Evolutionary conservation across 2,113 vertebrate genomes (phyloP).

Genomic region (Salvelinus alpinus): DNA sequence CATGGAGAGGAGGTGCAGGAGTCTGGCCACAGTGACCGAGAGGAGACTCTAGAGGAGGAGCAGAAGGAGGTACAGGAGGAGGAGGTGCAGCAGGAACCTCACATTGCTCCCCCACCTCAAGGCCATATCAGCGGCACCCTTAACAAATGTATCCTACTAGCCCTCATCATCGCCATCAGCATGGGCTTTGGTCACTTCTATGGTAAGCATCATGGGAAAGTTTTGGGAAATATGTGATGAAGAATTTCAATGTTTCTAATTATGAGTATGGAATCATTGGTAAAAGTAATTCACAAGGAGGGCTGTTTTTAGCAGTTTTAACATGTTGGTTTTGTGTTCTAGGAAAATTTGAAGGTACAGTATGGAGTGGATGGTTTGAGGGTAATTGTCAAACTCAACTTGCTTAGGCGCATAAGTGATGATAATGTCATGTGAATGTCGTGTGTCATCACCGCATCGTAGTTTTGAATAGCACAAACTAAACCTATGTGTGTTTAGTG

Average conservation of each 20-base stretch:
- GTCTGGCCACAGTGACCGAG: conserved; percentile 63
- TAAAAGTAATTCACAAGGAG: background rate
- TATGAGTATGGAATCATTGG: background rate
- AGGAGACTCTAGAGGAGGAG: conserved; percentile 45
- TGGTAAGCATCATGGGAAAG: conserved; percentile 69
- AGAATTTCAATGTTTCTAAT: background rate
- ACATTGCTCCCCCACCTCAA: conserved; percentile 15
- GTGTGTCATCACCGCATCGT: background rate
- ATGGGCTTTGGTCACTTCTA: conserved; percentile 92
- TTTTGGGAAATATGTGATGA: background rate
- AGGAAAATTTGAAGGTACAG: conserved; percentile 74
- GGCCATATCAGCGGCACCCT: conserved; percentile 72
- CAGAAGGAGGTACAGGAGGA: conserved; percentile 33
- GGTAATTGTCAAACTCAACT: conserved; percentile 7
- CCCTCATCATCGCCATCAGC: conserved; percentile 86
- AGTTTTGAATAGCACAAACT: background rate
- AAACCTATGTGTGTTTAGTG: background rate
- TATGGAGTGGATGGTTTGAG: conserved; percentile 42
- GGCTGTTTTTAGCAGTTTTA: background rate
- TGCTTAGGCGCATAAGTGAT: conserved; percentile 19
- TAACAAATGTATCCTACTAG: conserved; percentile 84
- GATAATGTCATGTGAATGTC: background rate
- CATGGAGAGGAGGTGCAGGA: conserved; percentile 75
- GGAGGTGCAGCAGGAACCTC: conserved; percentile 37
- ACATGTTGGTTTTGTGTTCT: conserved; percentile 39